These are phyloP conservation scores for Zosterops pallidus DNA, from an alignment of 2,113 vertebrate genomes.

Conservation along the genomic window DNA sequence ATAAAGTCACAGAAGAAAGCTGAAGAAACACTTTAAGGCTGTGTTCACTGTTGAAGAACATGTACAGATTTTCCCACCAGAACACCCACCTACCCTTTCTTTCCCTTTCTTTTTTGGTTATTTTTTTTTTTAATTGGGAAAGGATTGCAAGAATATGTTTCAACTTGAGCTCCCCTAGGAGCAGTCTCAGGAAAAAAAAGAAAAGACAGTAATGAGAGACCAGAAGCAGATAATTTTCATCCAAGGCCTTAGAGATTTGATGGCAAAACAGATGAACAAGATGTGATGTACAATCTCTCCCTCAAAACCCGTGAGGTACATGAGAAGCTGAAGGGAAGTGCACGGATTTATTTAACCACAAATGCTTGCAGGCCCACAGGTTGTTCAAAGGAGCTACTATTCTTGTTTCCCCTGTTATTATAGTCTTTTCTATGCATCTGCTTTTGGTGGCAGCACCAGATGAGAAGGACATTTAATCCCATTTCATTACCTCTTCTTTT, in stretches of 20 bases:
- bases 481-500: neutral
- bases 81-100: neutral
- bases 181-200: neutral
- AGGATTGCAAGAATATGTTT: neutral
- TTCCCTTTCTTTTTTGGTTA: accelerated
- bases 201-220: neutral
- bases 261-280: neutral
- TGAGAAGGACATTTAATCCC: neutral
- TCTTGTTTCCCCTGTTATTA: neutral
- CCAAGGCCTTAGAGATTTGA: neutral
- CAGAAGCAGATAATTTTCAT: neutral
- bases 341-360: neutral
- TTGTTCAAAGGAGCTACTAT: neutral
- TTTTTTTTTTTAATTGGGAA: neutral
- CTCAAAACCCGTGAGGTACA: neutral
- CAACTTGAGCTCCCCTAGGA: neutral
- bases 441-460: neutral
- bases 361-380: neutral
- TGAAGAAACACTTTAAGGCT: neutral
- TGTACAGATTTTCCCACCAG: neutral
- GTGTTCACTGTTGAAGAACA: neutral
- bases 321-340: neutral
- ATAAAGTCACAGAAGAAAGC: neutral
- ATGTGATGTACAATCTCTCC: neutral
- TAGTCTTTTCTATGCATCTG: neutral